Percentiles rank a stretch among this genome's conserved stretches.
phyloP scores from a whole-genome alignment of 2,797 vertebrate species.

The Manis javanica region DNA sequence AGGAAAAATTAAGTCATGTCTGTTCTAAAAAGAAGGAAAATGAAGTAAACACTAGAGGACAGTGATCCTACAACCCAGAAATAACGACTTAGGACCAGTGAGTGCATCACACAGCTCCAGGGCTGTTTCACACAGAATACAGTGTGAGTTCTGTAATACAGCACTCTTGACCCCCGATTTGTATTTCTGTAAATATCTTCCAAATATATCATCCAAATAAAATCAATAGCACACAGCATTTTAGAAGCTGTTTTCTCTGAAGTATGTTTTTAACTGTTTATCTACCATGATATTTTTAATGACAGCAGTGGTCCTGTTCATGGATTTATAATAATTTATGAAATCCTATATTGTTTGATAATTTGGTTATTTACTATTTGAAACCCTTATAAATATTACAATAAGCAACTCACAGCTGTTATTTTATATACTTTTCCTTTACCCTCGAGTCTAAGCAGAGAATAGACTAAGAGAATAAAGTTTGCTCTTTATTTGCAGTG shows the following conservation, averaged over 20 bases:
- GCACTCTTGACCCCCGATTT: not conserved
- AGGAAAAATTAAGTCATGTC: not conserved
- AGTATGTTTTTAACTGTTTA: not conserved
- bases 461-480: not conserved
- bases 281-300: not conserved
- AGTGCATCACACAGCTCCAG: fast-evolving
- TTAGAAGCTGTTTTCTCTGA: not conserved
- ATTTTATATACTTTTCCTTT: not conserved
- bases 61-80: not conserved
- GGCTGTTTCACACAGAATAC: not conserved
- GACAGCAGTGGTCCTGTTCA: not conserved
- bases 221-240: not conserved
- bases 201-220: not conserved
- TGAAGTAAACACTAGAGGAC: not conserved
- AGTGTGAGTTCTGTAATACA: no score
- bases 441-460: not conserved
- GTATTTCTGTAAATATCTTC: not conserved
- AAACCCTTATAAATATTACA: not conserved
- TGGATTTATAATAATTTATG: not conserved
- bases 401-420: not conserved
- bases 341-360: not conserved
- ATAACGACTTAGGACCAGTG: no score
- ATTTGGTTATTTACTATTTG: not conserved
- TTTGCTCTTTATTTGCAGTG: not conserved
- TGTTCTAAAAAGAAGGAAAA: not conserved